Base-by-base conservation (phyloP, 2,888 invertebrate genomes). In the Bhutanitis thaidina region DNA sequence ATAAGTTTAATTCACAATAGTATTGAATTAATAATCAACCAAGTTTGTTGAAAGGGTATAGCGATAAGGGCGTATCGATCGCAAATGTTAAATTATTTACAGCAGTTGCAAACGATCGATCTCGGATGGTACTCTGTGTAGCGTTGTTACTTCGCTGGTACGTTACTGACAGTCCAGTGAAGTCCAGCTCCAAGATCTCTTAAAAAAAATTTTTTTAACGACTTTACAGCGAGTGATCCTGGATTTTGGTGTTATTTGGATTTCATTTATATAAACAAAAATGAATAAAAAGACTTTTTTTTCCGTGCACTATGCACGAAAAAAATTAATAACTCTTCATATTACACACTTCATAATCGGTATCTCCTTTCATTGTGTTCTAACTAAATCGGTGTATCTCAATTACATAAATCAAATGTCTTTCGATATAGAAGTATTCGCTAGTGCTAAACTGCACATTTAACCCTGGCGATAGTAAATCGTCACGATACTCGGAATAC, bases 41-140 rank as follows among this genome's bases (percentile, higher is more conserved):
- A 13, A 35, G 55, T 56, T 58, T 56, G 47, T 54, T 56, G 52
- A 56, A 59, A 61, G 58, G 60, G 60, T 54, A 55, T 2, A 36
- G 45, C 47, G 53, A 56, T 52, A 57, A 59, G 53, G 34, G 49
- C 52, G 53, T 75, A 78, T 79, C 74, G 70, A 74, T 74, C 65
- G 34, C 13, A 5, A 4, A 62, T 65, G 65, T 54, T 46, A 72
- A 73, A 77, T 77, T 67, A 79, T 78, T 79, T 65, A 57, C 59
- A 74, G 55, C 36, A 58, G 60, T 53, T 58, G 53, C 54, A 36
- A 45, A 48, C 50, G 48, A 56, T 53, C 45, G 13, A n/a, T 32
- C 29, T 8, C n/a, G 8, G 7, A 30, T 30, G 16, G 13, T 3
- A 12, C 13, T 25, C 3, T 20, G 20, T 29, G 36, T 3, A 27